Percentiles rank a stretch among this genome's conserved stretches.
Evolutionary conservation across 2,888 invertebrate genomes (phyloP).

Genomic region (Megamerina dolium): DNA sequence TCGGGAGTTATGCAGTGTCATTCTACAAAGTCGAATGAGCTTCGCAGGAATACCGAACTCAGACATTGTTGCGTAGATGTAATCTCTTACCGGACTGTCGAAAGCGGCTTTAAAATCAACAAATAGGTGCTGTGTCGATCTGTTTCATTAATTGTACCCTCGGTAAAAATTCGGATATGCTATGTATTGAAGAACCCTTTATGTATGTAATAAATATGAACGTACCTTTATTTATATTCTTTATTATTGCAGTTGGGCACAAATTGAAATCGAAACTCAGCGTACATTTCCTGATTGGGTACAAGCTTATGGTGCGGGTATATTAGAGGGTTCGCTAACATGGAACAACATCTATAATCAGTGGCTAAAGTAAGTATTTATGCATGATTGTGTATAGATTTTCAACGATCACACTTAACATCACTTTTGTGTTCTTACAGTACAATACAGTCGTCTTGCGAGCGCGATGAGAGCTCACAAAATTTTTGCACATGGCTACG

Average conservation of each 20-base stretch:
- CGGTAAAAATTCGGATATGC: too few relatives aligned
- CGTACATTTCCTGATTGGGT: slow-evolving; percentile 66
- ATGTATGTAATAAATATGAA: too few relatives aligned
- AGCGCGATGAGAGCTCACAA: slow-evolving; percentile 43
- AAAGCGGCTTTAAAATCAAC: too few relatives aligned
- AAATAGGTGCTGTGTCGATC: background rate
- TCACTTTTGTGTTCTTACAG: slow-evolving; percentile 31
- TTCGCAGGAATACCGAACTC: too few relatives aligned
- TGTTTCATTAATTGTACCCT: too few relatives aligned
- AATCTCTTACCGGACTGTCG: too few relatives aligned
- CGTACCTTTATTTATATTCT: too few relatives aligned
- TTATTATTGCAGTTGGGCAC: slow-evolving; percentile 66
- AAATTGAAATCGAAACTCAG: slow-evolving; percentile 73
- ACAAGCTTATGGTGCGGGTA: slow-evolving; percentile 82
- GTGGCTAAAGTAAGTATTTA: slow-evolving; percentile 58
- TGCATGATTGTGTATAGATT: background rate
- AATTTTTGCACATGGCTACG: slow-evolving; percentile 51
- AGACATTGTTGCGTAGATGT: too few relatives aligned
- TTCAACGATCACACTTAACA: background rate
- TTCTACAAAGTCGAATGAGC: too few relatives aligned
- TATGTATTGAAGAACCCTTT: too few relatives aligned
- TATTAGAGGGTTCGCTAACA: slow-evolving; percentile 76
- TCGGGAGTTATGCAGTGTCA: too few relatives aligned
- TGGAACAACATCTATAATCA: slow-evolving; percentile 74
- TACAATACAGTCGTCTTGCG: slow-evolving; percentile 47